Evolutionary conservation across 2,888 invertebrate species (phyloP).

Genomic region (Mimas tiliae): DNA sequence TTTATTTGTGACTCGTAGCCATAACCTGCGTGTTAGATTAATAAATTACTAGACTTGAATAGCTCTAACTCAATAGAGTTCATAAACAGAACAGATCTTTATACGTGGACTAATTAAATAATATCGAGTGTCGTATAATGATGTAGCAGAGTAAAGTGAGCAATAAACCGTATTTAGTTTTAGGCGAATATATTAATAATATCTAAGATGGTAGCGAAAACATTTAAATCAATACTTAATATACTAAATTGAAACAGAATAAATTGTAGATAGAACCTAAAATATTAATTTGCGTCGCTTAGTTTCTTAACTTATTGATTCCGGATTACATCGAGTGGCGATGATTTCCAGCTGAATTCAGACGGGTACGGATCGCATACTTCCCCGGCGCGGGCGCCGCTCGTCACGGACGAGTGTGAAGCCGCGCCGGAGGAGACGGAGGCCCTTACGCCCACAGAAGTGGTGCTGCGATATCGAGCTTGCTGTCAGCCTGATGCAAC

Average conservation of each 20-base stretch:
- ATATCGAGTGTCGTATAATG: not conserved
- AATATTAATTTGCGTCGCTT: too few species aligned
- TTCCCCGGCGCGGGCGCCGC: conserved; percentile 92
- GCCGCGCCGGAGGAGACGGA: conserved; percentile 88
- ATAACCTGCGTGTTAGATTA: not conserved
- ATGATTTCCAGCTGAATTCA: conserved; percentile 89
- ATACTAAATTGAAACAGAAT: too few species aligned
- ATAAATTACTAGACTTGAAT: not conserved
- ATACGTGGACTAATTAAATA: not conserved
- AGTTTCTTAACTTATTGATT: not conserved
- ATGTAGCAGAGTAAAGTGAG: not conserved
- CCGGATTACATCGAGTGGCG: not conserved
- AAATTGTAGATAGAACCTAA: too few species aligned
- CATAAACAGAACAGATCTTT: not conserved
- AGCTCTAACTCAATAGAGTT: too few species aligned
- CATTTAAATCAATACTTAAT: too few species aligned
- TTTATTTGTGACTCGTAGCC: not conserved
- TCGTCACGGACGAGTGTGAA: conserved; percentile 90
- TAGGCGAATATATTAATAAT: too few species aligned
- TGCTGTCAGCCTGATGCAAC: conserved; percentile 82
- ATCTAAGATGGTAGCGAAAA: too few species aligned
- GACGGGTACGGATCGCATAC: conserved; percentile 95
- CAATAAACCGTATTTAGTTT: not conserved
- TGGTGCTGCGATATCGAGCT: conserved; percentile 68
- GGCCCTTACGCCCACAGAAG: conserved; percentile 79